phyloP scores from a whole-genome alignment of 2,888 invertebrate genomes.

The Lissocephala sabroskyi region DNA sequence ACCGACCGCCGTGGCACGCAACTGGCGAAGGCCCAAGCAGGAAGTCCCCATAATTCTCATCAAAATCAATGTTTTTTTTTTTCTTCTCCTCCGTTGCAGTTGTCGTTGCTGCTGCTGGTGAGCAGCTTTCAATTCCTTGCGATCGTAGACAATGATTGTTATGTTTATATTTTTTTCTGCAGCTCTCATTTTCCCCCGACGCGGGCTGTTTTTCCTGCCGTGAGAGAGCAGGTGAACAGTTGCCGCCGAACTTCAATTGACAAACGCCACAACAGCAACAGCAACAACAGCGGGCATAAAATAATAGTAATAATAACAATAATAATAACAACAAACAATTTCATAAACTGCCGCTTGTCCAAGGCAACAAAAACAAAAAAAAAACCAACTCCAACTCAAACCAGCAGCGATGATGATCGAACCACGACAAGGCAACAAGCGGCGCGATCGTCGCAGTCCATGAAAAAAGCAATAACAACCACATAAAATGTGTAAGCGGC shows the following conservation, averaged over 20 bases:
- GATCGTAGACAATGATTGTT: conserved; percentile 43
- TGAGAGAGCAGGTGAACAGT: conserved; percentile 29
- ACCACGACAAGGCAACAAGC: conserved; percentile 1
- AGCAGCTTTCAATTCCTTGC: conserved; percentile 37
- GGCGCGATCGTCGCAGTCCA: conserved; percentile 7
- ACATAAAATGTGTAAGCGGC: background rate
- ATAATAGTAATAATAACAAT: conserved; percentile 59
- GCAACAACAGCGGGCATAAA: conserved; percentile 6
- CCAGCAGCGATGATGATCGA: conserved; percentile 24
- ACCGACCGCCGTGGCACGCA: conserved; percentile 5
- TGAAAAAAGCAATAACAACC: conserved; percentile 40
- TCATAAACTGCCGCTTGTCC: conserved; percentile 51
- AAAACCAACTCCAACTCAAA: conserved; percentile 18
- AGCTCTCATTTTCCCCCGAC: no score
- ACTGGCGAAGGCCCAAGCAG: conserved; percentile 32
- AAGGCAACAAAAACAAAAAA: no score
- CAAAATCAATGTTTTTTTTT: conserved; percentile 54
- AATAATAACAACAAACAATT: conserved; percentile 61
- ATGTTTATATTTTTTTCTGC: conserved; percentile 53
- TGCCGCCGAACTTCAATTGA: conserved; percentile 45
- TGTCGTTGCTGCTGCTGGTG: conserved; percentile 4
- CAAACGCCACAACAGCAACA: conserved; percentile 22
- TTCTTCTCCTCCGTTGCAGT: no score
- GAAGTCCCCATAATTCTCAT: conserved; percentile 58
- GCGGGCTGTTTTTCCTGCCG: no score